These are phyloP conservation scores for Papilio xuthus DNA, from an alignment of 1,140 invertebrate species.

Conservation along the genomic window DNA sequence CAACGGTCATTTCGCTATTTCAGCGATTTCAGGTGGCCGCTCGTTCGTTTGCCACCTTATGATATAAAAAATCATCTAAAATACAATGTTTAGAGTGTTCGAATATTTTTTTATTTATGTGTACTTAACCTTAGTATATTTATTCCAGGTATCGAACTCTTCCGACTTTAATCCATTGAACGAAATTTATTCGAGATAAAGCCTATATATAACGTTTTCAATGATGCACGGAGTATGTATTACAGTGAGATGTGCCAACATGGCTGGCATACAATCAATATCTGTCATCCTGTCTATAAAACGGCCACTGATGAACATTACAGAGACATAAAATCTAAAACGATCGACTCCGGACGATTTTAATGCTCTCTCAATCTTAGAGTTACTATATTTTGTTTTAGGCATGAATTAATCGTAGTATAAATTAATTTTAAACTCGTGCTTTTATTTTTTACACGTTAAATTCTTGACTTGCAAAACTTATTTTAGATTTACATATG, in stretches of 20 bases:
- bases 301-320: slow-evolving; percentile 39
- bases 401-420: no score
- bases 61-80: no score
- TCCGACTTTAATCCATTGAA: slow-evolving; percentile 37
- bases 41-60: no score
- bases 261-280: slow-evolving; percentile 54
- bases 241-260: slow-evolving; percentile 48
- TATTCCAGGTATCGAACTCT: slow-evolving; percentile 22
- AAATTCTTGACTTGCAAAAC: no score
- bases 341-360: not conserved
- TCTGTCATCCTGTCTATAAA: slow-evolving; percentile 52
- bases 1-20: no score
- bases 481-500: no score
- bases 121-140: not conserved
- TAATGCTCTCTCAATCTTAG: not conserved
- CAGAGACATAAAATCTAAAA: slow-evolving; percentile 31
- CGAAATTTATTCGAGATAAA: slow-evolving; percentile 45
- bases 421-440: no score
- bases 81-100: no score
- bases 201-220: slow-evolving; percentile 57
- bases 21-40: no score
- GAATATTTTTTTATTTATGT: not conserved
- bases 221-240: slow-evolving; percentile 61
- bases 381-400: not conserved
- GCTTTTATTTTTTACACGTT: no score